Evolutionary conservation across 2,113 vertebrate genomes (phyloP), one percentile per base, ranked within the genome.

Genomic region (Bubo blakistoni): DNA sequence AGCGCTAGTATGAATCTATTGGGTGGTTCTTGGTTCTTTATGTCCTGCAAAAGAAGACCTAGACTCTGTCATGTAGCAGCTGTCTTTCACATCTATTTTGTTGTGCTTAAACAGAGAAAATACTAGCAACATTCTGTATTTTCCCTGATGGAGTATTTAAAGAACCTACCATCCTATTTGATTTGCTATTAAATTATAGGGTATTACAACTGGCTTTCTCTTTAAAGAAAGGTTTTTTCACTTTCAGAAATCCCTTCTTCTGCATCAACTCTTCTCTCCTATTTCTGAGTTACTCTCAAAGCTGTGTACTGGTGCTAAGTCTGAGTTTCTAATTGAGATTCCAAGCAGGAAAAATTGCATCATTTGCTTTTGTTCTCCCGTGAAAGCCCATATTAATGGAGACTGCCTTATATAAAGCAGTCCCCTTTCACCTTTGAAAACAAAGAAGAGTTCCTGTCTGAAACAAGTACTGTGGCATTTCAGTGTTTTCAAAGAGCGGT

Each of bases 261-360:
- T 73, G 8, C 13, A 42, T 79, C 36, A 52, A 12, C 34, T 74
- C 9, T 49, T 59, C 85, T 67, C 30, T 92, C 62, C 63, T 8
- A 24, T 36, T 92, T 81, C 27, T 47, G 19, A 51, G 70, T 95
- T 85, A 55, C 59, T 94, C 76, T 82, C 16, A 22, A 88, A 57
- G 57, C 42, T 83, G 58, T 66, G 66, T 93, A 65, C 65, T 58
- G 38, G 26, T 92, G 69, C 65, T 87, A 91, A 96, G 46, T 65
- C 78, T 54, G 72, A 88, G 80, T 90, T 94, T 85, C 93, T 97
- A 62, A 96, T 97, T 96, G 86, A 95, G 87, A 98, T 97, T 97
- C 97, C 78, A 40, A 69, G 72, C 96, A 97, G 94, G 78, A 93
- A 88, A 95, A 91, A 92, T 77, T 86, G 22, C 89, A 51, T 97